Percentiles rank a stretch among this genome's conserved stretches.
These are phyloP conservation scores for Drosophila recens DNA, from an alignment of 2,888 invertebrate species.

Conservation along the genomic window DNA sequence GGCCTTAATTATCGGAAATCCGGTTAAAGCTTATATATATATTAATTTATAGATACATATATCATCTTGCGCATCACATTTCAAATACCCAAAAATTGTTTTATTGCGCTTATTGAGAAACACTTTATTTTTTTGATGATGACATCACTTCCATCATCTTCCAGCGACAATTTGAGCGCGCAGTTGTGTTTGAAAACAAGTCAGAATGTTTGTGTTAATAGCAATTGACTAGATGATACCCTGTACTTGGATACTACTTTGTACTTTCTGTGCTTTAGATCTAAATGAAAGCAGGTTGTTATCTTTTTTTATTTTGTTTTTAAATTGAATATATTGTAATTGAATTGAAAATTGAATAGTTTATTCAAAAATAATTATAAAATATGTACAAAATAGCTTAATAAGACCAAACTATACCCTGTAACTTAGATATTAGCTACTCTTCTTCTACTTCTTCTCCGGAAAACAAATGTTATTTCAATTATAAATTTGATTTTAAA, in stretches of 20 bases:
- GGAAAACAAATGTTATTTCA: too few relatives aligned
- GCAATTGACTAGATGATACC: constrained; percentile 11
- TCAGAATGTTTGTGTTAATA: neutral
- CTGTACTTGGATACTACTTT: constrained; percentile 1
- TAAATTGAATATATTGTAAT: too few relatives aligned
- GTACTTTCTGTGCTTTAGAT: neutral
- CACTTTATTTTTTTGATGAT: constrained; percentile 48
- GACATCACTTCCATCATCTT: constrained; percentile 70
- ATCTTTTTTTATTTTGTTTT: too few relatives aligned
- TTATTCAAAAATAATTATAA: too few relatives aligned
- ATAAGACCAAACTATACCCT: too few relatives aligned
- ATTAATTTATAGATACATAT: constrained; percentile 1
- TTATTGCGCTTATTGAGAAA: constrained; percentile 50
- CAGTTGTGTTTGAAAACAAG: constrained; percentile 37
- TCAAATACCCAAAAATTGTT: constrained; percentile 43
- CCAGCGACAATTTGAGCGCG: constrained; percentile 45
- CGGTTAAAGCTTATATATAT: constrained; percentile 46
- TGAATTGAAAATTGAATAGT: too few relatives aligned
- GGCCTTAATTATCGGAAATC: constrained; percentile 71
- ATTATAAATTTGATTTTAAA: too few relatives aligned
- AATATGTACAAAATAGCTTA: too few relatives aligned
- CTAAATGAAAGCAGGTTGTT: too few relatives aligned
- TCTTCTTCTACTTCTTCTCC: too few relatives aligned
- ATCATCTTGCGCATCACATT: constrained; percentile 35
- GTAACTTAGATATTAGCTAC: too few relatives aligned